A percentile compares a stretch with the other conserved stretches of the same genome.
These are phyloP conservation scores for Homarus gammarus DNA, from an alignment of 2,888 invertebrate species.

Conservation along the genomic window DNA sequence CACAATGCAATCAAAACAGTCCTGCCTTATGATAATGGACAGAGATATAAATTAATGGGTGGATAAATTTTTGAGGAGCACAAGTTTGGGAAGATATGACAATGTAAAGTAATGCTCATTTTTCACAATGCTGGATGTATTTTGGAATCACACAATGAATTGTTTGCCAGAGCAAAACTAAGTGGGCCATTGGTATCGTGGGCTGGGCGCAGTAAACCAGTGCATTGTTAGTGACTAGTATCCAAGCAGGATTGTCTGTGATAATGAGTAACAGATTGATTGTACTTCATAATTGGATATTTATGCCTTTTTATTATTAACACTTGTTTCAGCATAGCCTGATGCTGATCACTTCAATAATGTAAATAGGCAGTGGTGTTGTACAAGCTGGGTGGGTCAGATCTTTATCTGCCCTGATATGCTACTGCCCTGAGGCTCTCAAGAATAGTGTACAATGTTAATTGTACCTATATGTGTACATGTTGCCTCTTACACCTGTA, in stretches of 20 bases:
- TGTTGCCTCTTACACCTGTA: constrained; percentile 57
- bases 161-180: constrained; percentile 40
- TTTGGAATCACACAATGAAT: constrained; percentile 47
- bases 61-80: constrained; percentile 38
- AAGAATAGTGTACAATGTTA: constrained; percentile 38
- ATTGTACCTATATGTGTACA: constrained; percentile 35
- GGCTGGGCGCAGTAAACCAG: constrained; percentile 68
- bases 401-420: constrained; percentile 42
- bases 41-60: constrained; percentile 28
- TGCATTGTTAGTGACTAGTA: constrained; percentile 75
- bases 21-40: constrained; percentile 69
- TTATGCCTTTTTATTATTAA: constrained; percentile 75
- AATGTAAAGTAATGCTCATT: constrained; percentile 15
- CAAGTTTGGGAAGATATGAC: neutral
- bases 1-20: constrained; percentile 71
- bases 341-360: constrained; percentile 70
- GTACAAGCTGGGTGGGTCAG: constrained; percentile 66
- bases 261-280: constrained; percentile 74
- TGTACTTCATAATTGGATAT: constrained; percentile 75
- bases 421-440: constrained; percentile 51
- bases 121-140: constrained; percentile 20
- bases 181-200: constrained; percentile 47
- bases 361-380: constrained; percentile 70
- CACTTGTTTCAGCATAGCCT: constrained; percentile 61
- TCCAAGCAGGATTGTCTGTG: constrained; percentile 76